These are phyloP conservation scores for Leucoraja erinaceus DNA, from an alignment of 2,113 vertebrate genomes.

Conservation along the genomic window DNA sequence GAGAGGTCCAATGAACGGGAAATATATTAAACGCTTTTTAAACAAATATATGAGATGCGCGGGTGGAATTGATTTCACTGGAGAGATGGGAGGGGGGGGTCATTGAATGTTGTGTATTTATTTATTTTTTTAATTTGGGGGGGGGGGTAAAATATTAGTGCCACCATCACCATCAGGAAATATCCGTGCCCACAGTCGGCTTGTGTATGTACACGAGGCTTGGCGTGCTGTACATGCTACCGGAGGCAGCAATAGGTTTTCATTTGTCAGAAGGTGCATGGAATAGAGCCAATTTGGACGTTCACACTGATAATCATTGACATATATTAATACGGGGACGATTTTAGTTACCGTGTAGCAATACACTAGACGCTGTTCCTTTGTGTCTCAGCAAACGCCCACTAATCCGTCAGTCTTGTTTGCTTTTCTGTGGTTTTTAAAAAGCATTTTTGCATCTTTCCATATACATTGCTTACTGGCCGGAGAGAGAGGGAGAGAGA, in stretches of 20 bases:
- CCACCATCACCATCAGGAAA: background rate
- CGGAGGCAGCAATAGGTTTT: background rate
- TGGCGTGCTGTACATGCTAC: background rate
- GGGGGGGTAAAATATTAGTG: background rate
- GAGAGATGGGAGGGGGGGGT: too few relatives aligned
- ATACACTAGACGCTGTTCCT: slow-evolving; percentile 7
- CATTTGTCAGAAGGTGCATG: background rate
- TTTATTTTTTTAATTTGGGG: background rate
- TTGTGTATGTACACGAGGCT: background rate
- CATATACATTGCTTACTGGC: background rate
- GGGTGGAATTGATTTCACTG: background rate
- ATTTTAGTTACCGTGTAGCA: slow-evolving; percentile 8
- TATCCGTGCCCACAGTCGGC: background rate
- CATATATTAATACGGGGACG: slow-evolving; percentile 11
- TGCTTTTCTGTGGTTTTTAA: slow-evolving; percentile 27
- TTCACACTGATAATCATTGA: background rate
- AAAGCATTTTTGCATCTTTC: background rate
- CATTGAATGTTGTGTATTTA: background rate
- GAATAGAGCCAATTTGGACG: background rate
- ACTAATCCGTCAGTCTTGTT: slow-evolving; percentile 28
- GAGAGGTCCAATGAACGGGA: background rate
- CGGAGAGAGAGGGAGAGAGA: too few relatives aligned
- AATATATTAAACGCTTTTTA: background rate
- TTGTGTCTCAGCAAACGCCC: slow-evolving; percentile 11
- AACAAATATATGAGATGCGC: background rate